These are phyloP conservation scores for Cecropterus lyciades DNA, from an alignment of 1,140 invertebrate species.

Conservation along the genomic window DNA sequence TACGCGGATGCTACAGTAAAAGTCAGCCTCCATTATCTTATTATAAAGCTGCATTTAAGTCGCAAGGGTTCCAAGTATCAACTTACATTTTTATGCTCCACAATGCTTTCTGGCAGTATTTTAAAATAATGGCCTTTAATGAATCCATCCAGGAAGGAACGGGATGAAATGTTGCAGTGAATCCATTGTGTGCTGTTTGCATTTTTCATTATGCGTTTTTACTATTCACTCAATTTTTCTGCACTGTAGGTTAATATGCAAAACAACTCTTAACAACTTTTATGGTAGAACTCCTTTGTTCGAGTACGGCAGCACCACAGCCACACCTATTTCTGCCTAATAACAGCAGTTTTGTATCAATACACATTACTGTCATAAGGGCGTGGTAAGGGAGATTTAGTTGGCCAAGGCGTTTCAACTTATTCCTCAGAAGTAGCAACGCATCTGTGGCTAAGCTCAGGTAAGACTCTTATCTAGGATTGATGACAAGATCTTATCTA, in stretches of 20 bases:
- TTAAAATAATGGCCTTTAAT: constrained; percentile 20
- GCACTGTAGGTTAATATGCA: neutral
- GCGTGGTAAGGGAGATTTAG: no score
- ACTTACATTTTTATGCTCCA: constrained; percentile 18
- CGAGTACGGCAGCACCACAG: no score
- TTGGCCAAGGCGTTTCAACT: no score
- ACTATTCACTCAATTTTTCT: constrained; percentile 1
- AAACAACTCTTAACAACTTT: no score
- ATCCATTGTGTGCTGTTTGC: constrained; percentile 6
- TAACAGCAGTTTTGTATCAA: no score
- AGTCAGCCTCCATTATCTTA: constrained; percentile 13
- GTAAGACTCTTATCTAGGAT: no score
- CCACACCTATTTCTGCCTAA: no score
- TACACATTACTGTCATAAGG: no score
- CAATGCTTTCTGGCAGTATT: constrained; percentile 21
- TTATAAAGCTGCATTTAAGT: constrained; percentile 15
- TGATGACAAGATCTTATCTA: no score
- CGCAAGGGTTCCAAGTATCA: constrained; percentile 1
- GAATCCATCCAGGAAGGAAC: constrained; percentile 12
- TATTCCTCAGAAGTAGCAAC: no score
- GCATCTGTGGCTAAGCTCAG: no score
- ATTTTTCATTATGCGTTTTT: constrained; percentile 2
- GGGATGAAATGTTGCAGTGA: constrained; percentile 15
- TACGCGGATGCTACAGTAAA: constrained; percentile 6
- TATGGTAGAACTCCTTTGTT: no score